Percentiles rank a stretch among this genome's conserved stretches.
Evolutionary conservation across 1,140 invertebrate species (phyloP).

Genomic region (Aphelenchoides fujianensis): DNA sequence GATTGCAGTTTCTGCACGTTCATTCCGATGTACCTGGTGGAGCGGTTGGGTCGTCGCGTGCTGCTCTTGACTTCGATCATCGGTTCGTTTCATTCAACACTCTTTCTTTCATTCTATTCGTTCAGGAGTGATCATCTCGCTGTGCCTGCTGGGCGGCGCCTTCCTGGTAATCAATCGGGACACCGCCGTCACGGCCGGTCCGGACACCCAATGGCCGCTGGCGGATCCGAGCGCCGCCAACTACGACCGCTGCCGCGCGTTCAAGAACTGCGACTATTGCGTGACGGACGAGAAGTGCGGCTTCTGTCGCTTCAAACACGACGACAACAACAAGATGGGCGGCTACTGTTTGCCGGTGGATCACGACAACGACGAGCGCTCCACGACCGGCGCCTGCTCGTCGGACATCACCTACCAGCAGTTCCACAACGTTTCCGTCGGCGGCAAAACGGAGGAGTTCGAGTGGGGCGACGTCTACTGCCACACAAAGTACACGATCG

Average conservation of each 20-base stretch:
- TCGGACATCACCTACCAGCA: background rate
- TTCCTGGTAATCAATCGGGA: conserved; percentile 53
- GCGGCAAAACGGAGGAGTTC: conserved; percentile 16
- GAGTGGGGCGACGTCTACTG: conserved; percentile 52
- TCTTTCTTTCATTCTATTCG: background rate
- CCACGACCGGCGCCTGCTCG: conserved; percentile 17
- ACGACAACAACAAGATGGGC: background rate
- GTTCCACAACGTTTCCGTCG: background rate
- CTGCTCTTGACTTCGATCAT: conserved; percentile 51
- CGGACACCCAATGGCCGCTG: conserved; percentile 5
- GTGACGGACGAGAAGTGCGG: conserved; percentile 50
- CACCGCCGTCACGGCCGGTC: conserved; percentile 9
- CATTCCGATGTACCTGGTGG: conserved; percentile 68
- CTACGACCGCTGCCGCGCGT: conserved; percentile 12
- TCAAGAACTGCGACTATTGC: conserved; percentile 52
- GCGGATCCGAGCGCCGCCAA: conserved; percentile 6
- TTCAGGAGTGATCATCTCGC: conserved; percentile 25
- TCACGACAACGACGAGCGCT: conserved; percentile 14
- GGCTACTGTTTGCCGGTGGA: conserved; percentile 44
- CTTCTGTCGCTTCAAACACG: conserved; percentile 35
- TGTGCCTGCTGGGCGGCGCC: conserved; percentile 37
- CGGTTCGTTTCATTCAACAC: background rate
- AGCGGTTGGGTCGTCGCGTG: conserved; percentile 68
- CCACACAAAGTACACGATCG: conserved; percentile 39
- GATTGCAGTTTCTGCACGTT: conserved; percentile 68